These are phyloP conservation scores for Desoria tigrina DNA, from an alignment of 2,888 invertebrate species.

Conservation along the genomic window DNA sequence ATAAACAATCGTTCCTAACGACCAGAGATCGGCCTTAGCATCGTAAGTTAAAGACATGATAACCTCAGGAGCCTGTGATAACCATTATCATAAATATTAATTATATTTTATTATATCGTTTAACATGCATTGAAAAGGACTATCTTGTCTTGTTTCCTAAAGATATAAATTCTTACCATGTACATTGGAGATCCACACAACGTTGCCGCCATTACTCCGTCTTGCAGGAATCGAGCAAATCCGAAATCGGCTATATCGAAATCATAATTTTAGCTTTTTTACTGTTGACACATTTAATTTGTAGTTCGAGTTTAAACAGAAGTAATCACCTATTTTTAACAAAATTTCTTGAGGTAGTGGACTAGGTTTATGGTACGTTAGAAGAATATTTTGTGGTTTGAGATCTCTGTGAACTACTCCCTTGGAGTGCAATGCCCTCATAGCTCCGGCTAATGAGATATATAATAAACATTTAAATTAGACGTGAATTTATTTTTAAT, in stretches of 20 bases:
- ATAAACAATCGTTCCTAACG: conserved; percentile 96
- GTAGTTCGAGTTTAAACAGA: no score
- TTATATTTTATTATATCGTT: not conserved
- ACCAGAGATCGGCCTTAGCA: conserved; percentile 99
- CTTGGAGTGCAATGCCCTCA: conserved; percentile 95
- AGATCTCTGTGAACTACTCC: conserved; percentile 98
- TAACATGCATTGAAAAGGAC: conserved; percentile 15
- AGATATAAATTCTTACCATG: conserved; percentile 73
- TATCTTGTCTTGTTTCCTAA: no score
- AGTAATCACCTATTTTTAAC: conserved; percentile 90
- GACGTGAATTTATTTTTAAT: not conserved
- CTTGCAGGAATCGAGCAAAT: conserved; percentile 95
- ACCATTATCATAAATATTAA: no score
- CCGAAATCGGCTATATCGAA: conserved; percentile 88
- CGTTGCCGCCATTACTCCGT: conserved; percentile 99
- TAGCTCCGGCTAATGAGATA: conserved; percentile 76
- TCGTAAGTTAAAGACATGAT: conserved; percentile 99
- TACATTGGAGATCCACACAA: conserved; percentile 99
- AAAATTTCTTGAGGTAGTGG: conserved; percentile 82
- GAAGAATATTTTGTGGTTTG: conserved; percentile 97
- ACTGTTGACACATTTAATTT: no score
- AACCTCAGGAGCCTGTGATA: conserved; percentile 98
- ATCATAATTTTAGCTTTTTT: conserved; percentile 21
- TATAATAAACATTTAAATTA: not conserved
- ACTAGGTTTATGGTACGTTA: conserved; percentile 74